Percentiles rank a stretch among this genome's conserved stretches.
These are phyloP conservation scores for Orthosia cruda DNA, from an alignment of 2,888 invertebrate genomes.

Conservation along the genomic window DNA sequence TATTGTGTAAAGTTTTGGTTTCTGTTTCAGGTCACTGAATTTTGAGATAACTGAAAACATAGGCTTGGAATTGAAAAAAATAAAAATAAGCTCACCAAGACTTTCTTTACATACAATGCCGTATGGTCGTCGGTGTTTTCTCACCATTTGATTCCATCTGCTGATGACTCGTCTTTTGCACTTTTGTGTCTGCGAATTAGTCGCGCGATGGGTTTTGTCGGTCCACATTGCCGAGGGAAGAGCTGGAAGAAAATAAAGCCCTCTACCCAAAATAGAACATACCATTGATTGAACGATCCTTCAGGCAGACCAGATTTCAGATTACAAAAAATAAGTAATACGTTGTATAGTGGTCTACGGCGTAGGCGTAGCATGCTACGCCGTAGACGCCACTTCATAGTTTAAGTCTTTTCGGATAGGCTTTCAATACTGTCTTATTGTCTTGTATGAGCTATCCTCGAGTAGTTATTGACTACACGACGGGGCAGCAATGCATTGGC, in stretches of 20 bases:
- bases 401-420: background rate
- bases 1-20: no score
- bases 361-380: constrained; percentile 38
- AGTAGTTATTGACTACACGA: background rate
- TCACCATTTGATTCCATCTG: no score
- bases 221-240: no score
- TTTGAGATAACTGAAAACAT: no score
- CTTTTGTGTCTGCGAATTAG: no score
- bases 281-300: background rate
- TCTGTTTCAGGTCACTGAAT: background rate
- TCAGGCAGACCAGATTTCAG: background rate
- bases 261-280: background rate
- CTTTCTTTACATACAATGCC: background rate
- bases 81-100: background rate
- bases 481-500: background rate
- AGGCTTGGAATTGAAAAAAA: no score
- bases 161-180: no score
- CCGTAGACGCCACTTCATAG: constrained; percentile 19
- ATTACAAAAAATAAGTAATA: background rate
- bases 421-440: background rate
- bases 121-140: background rate
- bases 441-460: background rate
- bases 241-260: background rate
- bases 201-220: no score
- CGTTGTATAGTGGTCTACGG: constrained; percentile 16